Percentiles rank a stretch among this genome's conserved stretches.
Evolutionary conservation across 53 echinoderm and acorn worm genomes (phyloP).

Genomic region (Pentamera pediparva): DNA sequence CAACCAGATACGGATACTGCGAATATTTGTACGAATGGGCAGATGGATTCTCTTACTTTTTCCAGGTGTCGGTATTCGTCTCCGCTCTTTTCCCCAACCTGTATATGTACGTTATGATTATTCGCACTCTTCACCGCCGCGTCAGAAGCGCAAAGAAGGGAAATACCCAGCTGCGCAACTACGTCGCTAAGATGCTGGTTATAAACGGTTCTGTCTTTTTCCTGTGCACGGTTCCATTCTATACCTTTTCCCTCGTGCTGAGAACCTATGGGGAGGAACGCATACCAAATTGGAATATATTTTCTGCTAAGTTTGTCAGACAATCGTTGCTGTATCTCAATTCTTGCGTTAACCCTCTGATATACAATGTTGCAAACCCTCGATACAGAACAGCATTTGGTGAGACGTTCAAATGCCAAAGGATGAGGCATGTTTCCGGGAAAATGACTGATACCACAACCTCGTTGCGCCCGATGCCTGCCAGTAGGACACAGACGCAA

Average conservation of each 20-base stretch:
- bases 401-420: conserved; percentile 13
- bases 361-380: conserved; percentile 13
- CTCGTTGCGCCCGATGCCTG: background rate
- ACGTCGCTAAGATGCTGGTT: conserved; percentile 19
- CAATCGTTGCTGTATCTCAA: conserved; percentile 19
- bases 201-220: conserved; percentile 27
- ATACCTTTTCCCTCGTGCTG: background rate
- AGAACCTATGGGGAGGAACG: background rate
- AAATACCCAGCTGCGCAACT: conserved; percentile 18
- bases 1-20: no score
- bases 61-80: conserved; percentile 8
- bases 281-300: background rate
- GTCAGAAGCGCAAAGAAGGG: background rate
- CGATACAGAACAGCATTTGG: conserved; percentile 25
- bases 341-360: conserved; percentile 16
- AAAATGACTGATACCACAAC: no score
- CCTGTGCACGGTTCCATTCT: conserved; percentile 16
- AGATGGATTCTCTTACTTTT: conserved; percentile 8
- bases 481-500: no score
- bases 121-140: background rate
- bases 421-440: no score
- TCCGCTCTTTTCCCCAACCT: conserved; percentile 7
- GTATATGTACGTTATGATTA: conserved; percentile 22
- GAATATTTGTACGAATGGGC: conserved; percentile 21
- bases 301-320: background rate